Evolutionary conservation across 2,113 vertebrate genomes (phyloP).

Genomic region (Speoplatyrhinus poulsoni): DNA sequence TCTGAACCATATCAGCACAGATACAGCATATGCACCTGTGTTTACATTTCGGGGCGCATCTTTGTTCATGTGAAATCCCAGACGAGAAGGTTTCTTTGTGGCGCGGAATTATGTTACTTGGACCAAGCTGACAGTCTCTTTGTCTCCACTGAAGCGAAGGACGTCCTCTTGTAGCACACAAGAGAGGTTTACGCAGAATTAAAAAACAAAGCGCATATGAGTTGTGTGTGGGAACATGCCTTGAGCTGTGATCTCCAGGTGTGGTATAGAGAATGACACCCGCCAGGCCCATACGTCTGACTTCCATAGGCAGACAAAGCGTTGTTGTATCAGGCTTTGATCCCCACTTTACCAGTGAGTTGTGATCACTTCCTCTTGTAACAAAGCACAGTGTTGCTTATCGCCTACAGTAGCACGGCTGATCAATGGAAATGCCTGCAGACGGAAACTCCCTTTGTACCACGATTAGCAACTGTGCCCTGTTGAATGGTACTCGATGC

Average conservation of each 20-base stretch:
- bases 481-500: constrained; percentile 40
- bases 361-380: constrained; percentile 47
- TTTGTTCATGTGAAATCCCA: constrained; percentile 24
- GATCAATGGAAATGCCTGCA: constrained; percentile 59
- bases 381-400: constrained; percentile 50
- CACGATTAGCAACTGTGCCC: constrained; percentile 60
- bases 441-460: constrained; percentile 64
- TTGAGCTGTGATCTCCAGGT: neutral
- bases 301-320: constrained; percentile 22
- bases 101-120: constrained; percentile 26
- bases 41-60: constrained; percentile 11
- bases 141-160: constrained; percentile 17
- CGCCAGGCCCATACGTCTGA: neutral
- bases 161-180: neutral
- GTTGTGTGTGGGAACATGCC: constrained; percentile 41
- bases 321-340: constrained; percentile 49
- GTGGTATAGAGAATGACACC: constrained; percentile 12
- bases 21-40: constrained; percentile 23
- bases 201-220: constrained; percentile 16
- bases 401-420: constrained; percentile 24
- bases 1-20: neutral
- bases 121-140: constrained; percentile 24
- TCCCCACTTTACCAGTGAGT: constrained; percentile 50
- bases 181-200: constrained; percentile 11
- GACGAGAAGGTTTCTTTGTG: constrained; percentile 34